Percentiles rank a stretch among this genome's conserved stretches.
These are phyloP conservation scores for Xestia rhomboidea DNA, from an alignment of 2,888 invertebrate species.

Conservation along the genomic window DNA sequence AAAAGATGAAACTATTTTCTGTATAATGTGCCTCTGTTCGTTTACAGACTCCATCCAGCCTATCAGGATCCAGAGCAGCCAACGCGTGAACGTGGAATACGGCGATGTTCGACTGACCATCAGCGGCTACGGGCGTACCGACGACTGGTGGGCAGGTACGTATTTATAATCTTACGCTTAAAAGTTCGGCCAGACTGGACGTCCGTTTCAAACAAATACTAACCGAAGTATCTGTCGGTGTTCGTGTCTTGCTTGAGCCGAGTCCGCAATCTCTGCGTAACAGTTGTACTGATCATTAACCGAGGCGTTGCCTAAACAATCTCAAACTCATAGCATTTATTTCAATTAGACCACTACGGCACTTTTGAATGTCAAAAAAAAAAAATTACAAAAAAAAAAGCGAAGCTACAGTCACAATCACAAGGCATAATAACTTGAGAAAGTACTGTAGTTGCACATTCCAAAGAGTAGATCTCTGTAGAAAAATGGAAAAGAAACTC, in stretches of 20 bases:
- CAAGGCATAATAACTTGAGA: too few species aligned
- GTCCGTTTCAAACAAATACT: background rate
- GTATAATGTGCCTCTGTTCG: background rate
- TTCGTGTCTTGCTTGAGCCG: background rate
- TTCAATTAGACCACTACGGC: too few species aligned
- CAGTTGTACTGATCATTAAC: background rate
- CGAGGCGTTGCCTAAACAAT: background rate
- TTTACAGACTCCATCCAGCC: constrained; percentile 56
- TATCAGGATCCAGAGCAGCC: constrained; percentile 61
- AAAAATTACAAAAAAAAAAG: too few species aligned
- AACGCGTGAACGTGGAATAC: constrained; percentile 46
- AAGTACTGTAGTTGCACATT: too few species aligned
- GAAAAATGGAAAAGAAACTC: too few species aligned
- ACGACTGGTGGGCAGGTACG: constrained; percentile 61
- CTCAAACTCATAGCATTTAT: too few species aligned
- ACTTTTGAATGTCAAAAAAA: too few species aligned
- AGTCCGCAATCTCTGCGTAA: background rate
- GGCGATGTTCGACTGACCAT: constrained; percentile 28
- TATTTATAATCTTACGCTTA: background rate
- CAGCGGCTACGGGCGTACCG: constrained; percentile 55
- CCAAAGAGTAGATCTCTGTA: too few species aligned
- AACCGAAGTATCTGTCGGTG: background rate
- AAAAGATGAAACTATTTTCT: background rate
- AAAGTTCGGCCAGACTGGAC: background rate
- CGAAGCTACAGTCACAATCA: too few species aligned